Evolutionary conservation across 1,140 invertebrate genomes (phyloP), one percentile per base, ranked within the genome.

Genomic region (Telenomus remus): DNA sequence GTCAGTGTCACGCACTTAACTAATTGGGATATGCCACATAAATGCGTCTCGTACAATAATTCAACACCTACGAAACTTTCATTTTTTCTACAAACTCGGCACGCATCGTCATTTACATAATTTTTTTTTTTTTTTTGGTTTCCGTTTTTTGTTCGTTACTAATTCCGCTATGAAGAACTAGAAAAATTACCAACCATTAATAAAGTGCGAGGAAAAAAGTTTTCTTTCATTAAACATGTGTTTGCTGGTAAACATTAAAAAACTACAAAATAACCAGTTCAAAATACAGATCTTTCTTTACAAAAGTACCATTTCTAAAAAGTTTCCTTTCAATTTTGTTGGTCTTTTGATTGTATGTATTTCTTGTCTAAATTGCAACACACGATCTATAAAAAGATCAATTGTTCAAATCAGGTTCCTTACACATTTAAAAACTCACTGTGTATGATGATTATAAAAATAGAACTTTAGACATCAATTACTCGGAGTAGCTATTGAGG

Each of bases 391-490:
- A 27, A 27, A 27, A 6, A 6, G 19, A n/a, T n/a, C n/a, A n/a
- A n/a, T 27, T 27, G 19, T 27, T 27, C 6, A 27, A 27, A 27
- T 27, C 37, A 39, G 9, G n/a, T 11, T 39, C 8, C 9, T 39
- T 39, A 39, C 3, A 39, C 37, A 39, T 39, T n/a, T 39, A 39
- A 39, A 9, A 39, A 39, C 37, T 39, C 37, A 39, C 8, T 39
- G n/a, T 39, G 9, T 39, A n/a, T 39, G 9, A 39, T 27, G 4
- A n/a, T 13, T 66, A 66, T 50, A 66, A 66, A 66, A 66, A 66
- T 66, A 66, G 4, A 53, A 59, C 54, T 63, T 51, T 57, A 57
- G 42, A 64, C 34, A 57, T 37, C 47, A 47, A 56, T 61, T 7
- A 37, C 10, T 27, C 7, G 48, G 10, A 12, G 37, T 7, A 59